Evolutionary conservation across 1,140 invertebrate species (phyloP).

Genomic region (Ceratina calcarata): DNA sequence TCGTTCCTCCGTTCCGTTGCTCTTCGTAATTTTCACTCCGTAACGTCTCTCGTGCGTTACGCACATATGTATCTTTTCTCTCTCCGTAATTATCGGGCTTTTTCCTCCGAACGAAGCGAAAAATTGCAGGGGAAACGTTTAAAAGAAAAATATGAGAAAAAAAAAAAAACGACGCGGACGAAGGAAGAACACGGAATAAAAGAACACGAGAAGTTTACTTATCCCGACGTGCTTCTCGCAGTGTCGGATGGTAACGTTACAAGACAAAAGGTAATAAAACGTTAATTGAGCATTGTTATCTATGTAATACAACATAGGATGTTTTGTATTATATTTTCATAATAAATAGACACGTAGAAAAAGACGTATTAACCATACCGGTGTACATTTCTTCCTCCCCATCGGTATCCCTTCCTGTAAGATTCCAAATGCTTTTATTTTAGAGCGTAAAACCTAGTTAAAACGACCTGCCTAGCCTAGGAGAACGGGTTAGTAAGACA

Average conservation of each 20-base stretch:
- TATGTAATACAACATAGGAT: conserved; percentile 84
- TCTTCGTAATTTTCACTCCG: conserved; percentile 65
- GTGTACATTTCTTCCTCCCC: conserved; percentile 57
- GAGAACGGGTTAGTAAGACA: too few species aligned
- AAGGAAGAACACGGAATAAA: conserved; percentile 52
- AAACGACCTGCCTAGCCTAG: too few species aligned
- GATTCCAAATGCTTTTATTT: not conserved
- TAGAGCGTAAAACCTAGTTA: too few species aligned
- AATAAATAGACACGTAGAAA: conserved; percentile 85
- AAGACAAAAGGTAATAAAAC: conserved; percentile 74
- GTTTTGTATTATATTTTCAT: conserved; percentile 87
- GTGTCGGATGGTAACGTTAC: conserved; percentile 77
- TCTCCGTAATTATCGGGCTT: conserved; percentile 74
- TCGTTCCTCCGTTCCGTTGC: conserved; percentile 36
- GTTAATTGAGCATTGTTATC: conserved; percentile 81
- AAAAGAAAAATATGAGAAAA: conserved; percentile 18
- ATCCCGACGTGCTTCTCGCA: conserved; percentile 75
- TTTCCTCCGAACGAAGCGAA: conserved; percentile 64
- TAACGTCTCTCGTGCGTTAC: conserved; percentile 70
- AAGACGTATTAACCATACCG: conserved; percentile 75
- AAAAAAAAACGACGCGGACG: conserved; percentile 37
- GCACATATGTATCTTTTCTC: conserved; percentile 31
- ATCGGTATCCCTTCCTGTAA: not conserved
- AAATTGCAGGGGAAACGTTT: conserved; percentile 23
- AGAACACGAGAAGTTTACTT: conserved; percentile 71